Conservation (phyloP, 2,888 invertebrate genomes). For the Lacanobia oleracea region DNA sequence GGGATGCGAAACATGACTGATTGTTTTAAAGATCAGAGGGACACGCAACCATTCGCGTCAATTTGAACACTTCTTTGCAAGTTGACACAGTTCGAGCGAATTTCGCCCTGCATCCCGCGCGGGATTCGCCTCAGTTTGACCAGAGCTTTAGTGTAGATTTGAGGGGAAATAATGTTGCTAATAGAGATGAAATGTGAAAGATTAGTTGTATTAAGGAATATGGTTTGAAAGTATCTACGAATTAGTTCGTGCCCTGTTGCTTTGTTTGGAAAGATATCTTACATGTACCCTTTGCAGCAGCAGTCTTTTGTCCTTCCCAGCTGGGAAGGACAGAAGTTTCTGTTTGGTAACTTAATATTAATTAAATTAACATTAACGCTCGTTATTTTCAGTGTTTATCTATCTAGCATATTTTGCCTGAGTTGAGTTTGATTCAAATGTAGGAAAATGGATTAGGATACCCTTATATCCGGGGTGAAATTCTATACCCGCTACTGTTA, state of each 20-base stretch:
- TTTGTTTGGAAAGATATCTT: not conserved
- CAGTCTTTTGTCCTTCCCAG: too few relatives aligned
- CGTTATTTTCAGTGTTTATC: too few relatives aligned
- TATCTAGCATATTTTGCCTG: too few relatives aligned
- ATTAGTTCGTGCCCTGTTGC: not conserved
- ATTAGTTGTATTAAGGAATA: not conserved
- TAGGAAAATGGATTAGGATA: too few relatives aligned
- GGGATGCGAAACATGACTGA: not conserved
- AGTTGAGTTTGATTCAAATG: too few relatives aligned
- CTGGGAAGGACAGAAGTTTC: too few relatives aligned
- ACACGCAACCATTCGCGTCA: not conserved
- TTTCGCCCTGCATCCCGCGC: not conserved
- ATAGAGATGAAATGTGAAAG: not conserved
- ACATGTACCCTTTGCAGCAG: too few relatives aligned
- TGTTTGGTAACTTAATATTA: too few relatives aligned
- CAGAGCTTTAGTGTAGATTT: slow-evolving; percentile 3
- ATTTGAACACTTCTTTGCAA: too few relatives aligned
- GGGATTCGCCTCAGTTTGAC: slow-evolving; percentile 7
- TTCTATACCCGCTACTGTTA: not conserved
- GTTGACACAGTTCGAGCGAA: not conserved
- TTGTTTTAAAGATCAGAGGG: not conserved
- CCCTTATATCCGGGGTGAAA: too few relatives aligned
- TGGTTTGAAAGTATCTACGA: not conserved
- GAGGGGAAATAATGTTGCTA: slow-evolving; percentile 8
- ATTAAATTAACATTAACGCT: too few relatives aligned